Conservation (phyloP, 2,888 invertebrate genomes). For the Deroplatys truncata region DNA sequence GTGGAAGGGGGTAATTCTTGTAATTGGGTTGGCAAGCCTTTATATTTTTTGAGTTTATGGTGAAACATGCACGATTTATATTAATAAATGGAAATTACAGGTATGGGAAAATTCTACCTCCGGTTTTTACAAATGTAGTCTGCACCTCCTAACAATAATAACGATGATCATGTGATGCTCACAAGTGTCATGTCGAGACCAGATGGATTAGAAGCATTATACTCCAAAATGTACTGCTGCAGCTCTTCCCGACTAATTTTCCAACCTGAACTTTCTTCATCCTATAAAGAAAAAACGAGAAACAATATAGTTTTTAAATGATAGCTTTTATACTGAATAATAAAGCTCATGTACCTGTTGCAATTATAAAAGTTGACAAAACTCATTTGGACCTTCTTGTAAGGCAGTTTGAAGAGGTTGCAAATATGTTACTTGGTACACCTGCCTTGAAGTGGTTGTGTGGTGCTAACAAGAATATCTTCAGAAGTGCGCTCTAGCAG, state of each 20-base stretch:
- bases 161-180: conserved; percentile 1
- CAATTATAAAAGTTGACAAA: too few species aligned
- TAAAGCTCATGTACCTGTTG: too few species aligned
- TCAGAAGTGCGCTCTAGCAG: too few species aligned
- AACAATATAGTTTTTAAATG: too few species aligned
- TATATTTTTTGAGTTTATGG: background rate
- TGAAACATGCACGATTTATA: background rate
- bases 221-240: conserved; percentile 18
- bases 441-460: too few species aligned
- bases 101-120: background rate
- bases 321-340: too few species aligned
- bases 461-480: too few species aligned
- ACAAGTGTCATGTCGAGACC: conserved; percentile 30
- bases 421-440: too few species aligned
- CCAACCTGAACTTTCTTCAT: background rate
- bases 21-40: too few species aligned
- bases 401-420: too few species aligned
- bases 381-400: too few species aligned
- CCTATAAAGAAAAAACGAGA: background rate
- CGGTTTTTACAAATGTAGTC: background rate
- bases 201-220: conserved; percentile 27
- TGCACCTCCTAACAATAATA: background rate
- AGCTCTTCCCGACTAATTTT: conserved; percentile 19
- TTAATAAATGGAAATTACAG: background rate
- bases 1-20: background rate